Conservation (phyloP, 64 coral and sea anemone genomes). For the Montipora efflorescens region DNA sequence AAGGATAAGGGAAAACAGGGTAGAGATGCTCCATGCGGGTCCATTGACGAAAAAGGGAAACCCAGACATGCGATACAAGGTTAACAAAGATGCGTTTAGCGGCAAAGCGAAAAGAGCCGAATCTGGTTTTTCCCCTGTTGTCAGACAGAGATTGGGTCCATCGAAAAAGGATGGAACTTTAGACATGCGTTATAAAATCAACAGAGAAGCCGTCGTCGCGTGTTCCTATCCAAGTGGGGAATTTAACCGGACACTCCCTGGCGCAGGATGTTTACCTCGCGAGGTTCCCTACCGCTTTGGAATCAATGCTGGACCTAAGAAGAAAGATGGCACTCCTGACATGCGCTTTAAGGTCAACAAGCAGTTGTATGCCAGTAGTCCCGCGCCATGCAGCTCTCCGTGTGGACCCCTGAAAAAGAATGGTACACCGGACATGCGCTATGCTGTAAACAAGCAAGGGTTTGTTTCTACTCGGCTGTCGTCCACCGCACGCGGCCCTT, state of each 20-base stretch:
- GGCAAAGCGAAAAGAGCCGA: not conserved
- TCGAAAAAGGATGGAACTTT: not conserved
- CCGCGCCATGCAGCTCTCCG: not conserved
- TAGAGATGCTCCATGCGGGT: not conserved
- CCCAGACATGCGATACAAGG: constrained; percentile 42
- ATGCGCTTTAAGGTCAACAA: not conserved
- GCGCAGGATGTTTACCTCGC: too few species aligned
- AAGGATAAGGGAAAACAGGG: constrained; percentile 20
- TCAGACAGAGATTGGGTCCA: too few species aligned
- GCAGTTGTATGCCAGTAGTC: not conserved
- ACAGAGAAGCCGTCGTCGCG: not conserved
- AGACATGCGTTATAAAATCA: constrained; percentile 5
- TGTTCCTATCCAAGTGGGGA: too few species aligned
- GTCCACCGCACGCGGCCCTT: not conserved
- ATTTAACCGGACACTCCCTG: not conserved
- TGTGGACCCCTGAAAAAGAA: constrained; percentile 18
- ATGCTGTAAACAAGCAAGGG: not conserved
- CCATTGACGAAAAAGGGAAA: constrained; percentile 13
- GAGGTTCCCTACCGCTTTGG: not conserved
- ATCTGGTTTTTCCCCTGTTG: too few species aligned
- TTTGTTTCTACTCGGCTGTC: not conserved
- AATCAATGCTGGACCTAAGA: not conserved
- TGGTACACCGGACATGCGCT: constrained; percentile 40
- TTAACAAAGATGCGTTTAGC: not conserved
- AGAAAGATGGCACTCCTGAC: constrained; percentile 17